Evolutionary conservation across 2,797 vertebrate species (phyloP), one percentile per base, ranked within the genome.

Genomic region (Pipistrellus pygmaeus): DNA sequence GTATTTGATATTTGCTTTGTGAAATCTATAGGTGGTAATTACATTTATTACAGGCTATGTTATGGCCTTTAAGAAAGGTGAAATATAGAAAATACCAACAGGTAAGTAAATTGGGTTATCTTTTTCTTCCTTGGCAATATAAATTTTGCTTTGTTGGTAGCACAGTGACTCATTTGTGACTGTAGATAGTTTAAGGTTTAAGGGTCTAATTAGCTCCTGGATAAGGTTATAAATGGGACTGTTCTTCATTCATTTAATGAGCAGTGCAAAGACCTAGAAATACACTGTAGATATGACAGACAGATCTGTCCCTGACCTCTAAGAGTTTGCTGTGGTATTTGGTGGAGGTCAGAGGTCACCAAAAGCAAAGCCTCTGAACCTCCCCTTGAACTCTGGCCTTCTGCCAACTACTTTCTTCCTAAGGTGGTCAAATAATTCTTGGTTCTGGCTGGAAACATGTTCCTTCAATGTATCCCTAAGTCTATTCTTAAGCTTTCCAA

Each of bases 401-500:
- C 57, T 71, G 15, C 48, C 20, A n/a, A 2, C 12, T 32, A 14
- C 8, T 55, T 8, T 88, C 13, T 93, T 93, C 80, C 73, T 88
- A 44, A 75, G 46, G 44, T 87, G 46, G 83, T 72, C 62, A 84
- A 64, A 46, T 87, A 60, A 38, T 69, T 89, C 53, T 85, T 88
- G 48, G 17, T 23, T 46, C 9, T 64, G 57, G 44, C 75, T 88
- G 44, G 48, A 85, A 60, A 66, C 44, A 13, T 83, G 46, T 88
- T 81, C 44, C 69, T 95, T 87, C 66, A 57, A 73, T 48, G 8
- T 86, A 18, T 85, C 38, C 46, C 27, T 15, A 38, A 32, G 23
- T 60, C 23, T 72, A 32, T 91, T 64, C 57, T 85, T 88, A 92
- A 93, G 46, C 66, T 85, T 94, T 94, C 90, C 92, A 93, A 91